Conservation (phyloP, 2,797 vertebrate species). For the Lithobates pipiens region DNA sequence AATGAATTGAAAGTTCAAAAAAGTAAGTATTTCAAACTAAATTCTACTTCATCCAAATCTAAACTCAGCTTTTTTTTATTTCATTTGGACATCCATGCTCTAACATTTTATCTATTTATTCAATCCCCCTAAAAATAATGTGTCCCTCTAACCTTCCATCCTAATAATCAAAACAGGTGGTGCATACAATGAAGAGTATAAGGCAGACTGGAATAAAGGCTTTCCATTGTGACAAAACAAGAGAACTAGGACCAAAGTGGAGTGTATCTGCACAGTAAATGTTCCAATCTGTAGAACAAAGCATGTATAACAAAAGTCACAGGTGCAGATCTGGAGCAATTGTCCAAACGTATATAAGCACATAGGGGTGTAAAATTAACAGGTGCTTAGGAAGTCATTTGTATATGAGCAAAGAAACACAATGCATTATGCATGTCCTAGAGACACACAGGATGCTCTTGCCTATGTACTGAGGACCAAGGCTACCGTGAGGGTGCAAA, state of each 20-base stretch:
- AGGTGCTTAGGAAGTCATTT: constrained; percentile 4
- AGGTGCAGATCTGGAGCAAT: constrained; percentile 18
- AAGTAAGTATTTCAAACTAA: no score
- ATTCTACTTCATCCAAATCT: no score
- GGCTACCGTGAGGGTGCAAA: neutral
- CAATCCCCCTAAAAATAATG: no score
- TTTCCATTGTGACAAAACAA: neutral
- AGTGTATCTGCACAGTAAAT: neutral
- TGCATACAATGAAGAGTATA: neutral
- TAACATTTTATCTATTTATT: neutral
- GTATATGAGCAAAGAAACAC: neutral
- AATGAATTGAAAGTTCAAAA: no score
- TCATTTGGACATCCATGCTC: neutral
- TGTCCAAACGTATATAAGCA: neutral
- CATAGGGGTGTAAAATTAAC: constrained; percentile 4
- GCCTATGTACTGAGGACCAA: neutral
- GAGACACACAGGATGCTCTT: neutral
- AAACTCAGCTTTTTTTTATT: neutral
- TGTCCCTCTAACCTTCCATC: neutral
- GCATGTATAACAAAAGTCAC: constrained; percentile 32
- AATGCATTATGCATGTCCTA: neutral
- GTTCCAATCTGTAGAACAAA: constrained; percentile 19
- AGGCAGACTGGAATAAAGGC: neutral
- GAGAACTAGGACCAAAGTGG: constrained; percentile 3
- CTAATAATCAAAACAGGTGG: neutral